Conservation (phyloP, 2,113 vertebrate genomes). For the Eurypyga helias region DNA sequence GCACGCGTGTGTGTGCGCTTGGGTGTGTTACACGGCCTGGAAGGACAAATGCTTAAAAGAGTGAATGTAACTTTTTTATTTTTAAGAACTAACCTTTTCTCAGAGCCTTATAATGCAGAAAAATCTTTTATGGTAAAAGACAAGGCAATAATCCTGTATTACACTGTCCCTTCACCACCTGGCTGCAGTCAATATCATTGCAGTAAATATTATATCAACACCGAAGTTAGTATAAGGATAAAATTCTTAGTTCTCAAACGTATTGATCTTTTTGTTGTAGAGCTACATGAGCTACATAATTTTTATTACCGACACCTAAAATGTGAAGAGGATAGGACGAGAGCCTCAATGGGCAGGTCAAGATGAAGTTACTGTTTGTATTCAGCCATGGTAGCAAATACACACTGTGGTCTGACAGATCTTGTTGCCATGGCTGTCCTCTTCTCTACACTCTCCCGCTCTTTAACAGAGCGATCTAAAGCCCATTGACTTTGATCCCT, state of each 20-base stretch:
- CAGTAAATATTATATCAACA: conserved; percentile 36
- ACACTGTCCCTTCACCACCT: conserved; percentile 35
- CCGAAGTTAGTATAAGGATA: not conserved
- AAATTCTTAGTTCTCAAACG: conserved; percentile 3
- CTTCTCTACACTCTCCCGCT: not conserved
- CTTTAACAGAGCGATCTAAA: not conserved
- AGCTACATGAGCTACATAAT: not conserved
- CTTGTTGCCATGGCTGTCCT: not conserved
- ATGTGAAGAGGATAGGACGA: not conserved
- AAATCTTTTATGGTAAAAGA: conserved; percentile 18
- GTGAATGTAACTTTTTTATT: not conserved
- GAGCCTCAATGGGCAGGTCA: not conserved
- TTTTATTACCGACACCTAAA: conserved; percentile 1
- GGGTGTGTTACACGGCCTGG: not conserved
- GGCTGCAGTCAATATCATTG: conserved; percentile 34
- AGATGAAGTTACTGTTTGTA: not conserved
- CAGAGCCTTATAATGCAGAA: not conserved
- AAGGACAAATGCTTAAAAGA: not conserved
- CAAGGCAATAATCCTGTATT: not conserved
- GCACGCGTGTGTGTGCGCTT: not conserved
- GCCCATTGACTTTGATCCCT: not conserved
- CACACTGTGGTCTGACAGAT: not conserved
- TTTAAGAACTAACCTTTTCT: not conserved
- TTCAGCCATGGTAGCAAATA: not conserved
- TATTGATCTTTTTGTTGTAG: conserved; percentile 37